Conservation (phyloP, 2,113 vertebrate species). For the Leucoraja erinaceus region DNA sequence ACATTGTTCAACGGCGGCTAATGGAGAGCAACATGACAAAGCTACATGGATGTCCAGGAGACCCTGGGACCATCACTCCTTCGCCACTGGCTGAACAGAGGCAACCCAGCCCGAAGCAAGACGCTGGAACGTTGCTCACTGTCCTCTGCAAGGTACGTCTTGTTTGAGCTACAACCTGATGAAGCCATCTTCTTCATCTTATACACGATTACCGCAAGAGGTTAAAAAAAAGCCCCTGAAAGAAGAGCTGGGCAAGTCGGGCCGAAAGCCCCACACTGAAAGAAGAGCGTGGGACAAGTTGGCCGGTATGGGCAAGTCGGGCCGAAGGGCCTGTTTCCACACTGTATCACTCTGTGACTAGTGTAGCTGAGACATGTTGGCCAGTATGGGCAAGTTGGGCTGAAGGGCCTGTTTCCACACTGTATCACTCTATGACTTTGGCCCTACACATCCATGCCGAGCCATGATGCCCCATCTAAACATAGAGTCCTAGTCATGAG, state of each 20-base stretch:
- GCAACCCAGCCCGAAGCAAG: slow-evolving; percentile 54
- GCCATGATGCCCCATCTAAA: too few relatives aligned
- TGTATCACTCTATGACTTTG: too few relatives aligned
- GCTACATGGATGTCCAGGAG: slow-evolving; percentile 58
- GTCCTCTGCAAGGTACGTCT: slow-evolving; percentile 78
- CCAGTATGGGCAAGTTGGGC: too few relatives aligned
- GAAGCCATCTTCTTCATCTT: background rate
- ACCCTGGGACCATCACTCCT: slow-evolving; percentile 49
- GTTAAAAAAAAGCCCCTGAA: background rate
- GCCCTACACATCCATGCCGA: too few relatives aligned
- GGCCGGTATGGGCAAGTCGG: too few relatives aligned
- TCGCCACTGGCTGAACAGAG: slow-evolving; percentile 63
- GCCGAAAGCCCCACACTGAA: too few relatives aligned
- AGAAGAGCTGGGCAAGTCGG: background rate
- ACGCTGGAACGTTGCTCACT: slow-evolving; percentile 49
- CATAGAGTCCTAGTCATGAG: too few relatives aligned
- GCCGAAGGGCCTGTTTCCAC: too few relatives aligned
- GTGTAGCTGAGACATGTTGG: too few relatives aligned
- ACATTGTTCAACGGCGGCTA: slow-evolving; percentile 80
- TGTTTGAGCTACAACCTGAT: background rate
- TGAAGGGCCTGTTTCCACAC: too few relatives aligned
- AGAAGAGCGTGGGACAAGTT: too few relatives aligned
- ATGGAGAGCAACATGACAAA: slow-evolving; percentile 73
- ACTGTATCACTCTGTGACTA: too few relatives aligned
- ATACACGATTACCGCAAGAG: background rate